Base-by-base conservation (phyloP, 2,888 invertebrate species). In the Cheilosia grossa region DNA sequence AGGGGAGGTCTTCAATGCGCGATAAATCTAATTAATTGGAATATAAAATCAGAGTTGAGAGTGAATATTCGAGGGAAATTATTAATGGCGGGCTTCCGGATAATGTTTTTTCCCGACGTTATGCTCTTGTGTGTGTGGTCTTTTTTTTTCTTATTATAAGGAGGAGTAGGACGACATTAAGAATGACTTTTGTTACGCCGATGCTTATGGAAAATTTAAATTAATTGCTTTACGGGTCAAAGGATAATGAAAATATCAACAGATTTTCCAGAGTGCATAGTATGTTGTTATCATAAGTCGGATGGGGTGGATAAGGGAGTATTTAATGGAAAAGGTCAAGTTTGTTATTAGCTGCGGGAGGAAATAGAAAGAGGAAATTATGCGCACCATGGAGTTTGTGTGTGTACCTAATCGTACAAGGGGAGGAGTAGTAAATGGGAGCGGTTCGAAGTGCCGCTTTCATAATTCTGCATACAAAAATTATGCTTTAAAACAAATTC, bases 1-100 rank as follows among this genome's bases (percentile, higher is more conserved):
- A 75, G 66, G 44, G 64, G 37, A 67, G 61, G 85, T 81, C 85
- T 63, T 72, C 85, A 85, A 85, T 77, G 66, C 72, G 63, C 85
- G 72, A 85, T 85, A 85, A 85, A 81, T 85, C 72, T 70, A 85
- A 85, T 81, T 85, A 85, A 85, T 85, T 85, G 85, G 72, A 67
- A 85, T 69, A 83, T 85, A 70, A 85, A 85, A 81, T 72, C 70
- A 72, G 67, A 77, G 81, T 72, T 66, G 47, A 59, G 64, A 79
- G 72, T 85, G 80, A 81, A 85, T 85, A 81, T 81, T 67, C 70
- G 47, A 81, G 61, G 44, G 66, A 77, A 70, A 81, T 81, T 85
- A 81, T 72, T 72, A 72, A 72, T 63, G 64, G 51, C 30, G 63
- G 61, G 53, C 66, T 85, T 69, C 33, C 44, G 54, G 30, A 67